phyloP scores from a whole-genome alignment of 2,888 invertebrate genomes.

The Tanypteryx hageni region DNA sequence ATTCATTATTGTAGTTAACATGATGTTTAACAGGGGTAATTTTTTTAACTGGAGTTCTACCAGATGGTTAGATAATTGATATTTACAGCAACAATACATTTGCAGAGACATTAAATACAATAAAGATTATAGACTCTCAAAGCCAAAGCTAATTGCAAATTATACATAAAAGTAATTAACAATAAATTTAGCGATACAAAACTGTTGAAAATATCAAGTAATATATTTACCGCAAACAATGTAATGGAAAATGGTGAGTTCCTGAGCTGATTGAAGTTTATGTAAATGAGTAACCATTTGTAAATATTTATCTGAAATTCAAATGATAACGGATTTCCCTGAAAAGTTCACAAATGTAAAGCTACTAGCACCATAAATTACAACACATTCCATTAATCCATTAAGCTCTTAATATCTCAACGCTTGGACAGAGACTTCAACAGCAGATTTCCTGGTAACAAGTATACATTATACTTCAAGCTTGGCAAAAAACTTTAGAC shows the following conservation, averaged over 20 bases:
- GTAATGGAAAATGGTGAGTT: background rate
- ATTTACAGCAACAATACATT: too few relatives aligned
- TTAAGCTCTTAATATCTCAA: constrained; percentile 13
- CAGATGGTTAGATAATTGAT: too few relatives aligned
- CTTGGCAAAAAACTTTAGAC: background rate
- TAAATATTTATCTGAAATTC: background rate
- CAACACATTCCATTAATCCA: constrained; percentile 46
- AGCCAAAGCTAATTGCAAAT: too few relatives aligned
- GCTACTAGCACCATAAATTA: constrained; percentile 51
- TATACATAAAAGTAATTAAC: too few relatives aligned
- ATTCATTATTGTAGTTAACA: too few relatives aligned
- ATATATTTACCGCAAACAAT: background rate
- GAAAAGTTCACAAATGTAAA: constrained; percentile 36
- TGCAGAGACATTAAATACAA: too few relatives aligned
- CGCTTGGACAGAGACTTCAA: constrained; percentile 6
- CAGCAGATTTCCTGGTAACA: background rate
- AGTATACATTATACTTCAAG: constrained; percentile 10
- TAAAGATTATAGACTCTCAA: too few relatives aligned
- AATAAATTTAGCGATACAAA: too few relatives aligned
- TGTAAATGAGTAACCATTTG: background rate
- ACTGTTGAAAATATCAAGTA: too few relatives aligned
- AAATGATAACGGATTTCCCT: constrained; percentile 7
- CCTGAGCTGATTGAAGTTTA: background rate
- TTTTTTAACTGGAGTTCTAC: too few relatives aligned
- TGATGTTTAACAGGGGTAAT: too few relatives aligned